Evolutionary conservation across 30 jellyfish, hydroid and myxozoan genomes (phyloP).

Genomic region (Hydractinia echinata): DNA sequence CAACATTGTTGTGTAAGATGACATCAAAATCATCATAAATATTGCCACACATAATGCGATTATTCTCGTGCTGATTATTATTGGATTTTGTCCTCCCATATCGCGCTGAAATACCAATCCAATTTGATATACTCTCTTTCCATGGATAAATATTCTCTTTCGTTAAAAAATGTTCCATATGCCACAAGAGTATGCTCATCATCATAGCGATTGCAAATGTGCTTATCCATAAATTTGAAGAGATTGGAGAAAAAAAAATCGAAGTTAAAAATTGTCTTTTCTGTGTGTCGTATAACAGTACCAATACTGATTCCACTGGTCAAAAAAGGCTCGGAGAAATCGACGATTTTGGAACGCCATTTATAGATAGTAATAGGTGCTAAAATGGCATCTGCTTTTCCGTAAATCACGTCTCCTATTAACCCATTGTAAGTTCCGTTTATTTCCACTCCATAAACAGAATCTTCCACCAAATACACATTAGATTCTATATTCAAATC

Average conservation of each 20-base stretch:
- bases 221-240: background rate
- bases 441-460: conserved; percentile 35
- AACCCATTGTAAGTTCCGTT: conserved; percentile 61
- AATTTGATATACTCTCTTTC: background rate
- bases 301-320: conserved; percentile 25
- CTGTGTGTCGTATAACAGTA: too few relatives aligned
- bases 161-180: background rate
- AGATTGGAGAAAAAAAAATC: background rate
- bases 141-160: background rate
- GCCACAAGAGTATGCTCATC: background rate
- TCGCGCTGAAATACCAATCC: conserved; percentile 27
- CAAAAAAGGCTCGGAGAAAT: conserved; percentile 38
- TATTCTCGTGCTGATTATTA: background rate
- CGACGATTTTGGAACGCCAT: conserved; percentile 45
- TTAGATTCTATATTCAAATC: conserved; percentile 38
- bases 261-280: too few relatives aligned
- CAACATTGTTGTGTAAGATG: conserved; percentile 25
- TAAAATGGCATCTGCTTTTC: conserved; percentile 46
- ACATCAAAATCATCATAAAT: conserved; percentile 10
- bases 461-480: conserved; percentile 54
- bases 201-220: background rate
- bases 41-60: conserved; percentile 6
- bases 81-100: conserved; percentile 30
- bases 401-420: conserved; percentile 46
- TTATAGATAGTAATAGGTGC: conserved; percentile 49